Base-by-base conservation (phyloP, 2,888 invertebrate species). In the Tenthredo mesomela region DNA sequence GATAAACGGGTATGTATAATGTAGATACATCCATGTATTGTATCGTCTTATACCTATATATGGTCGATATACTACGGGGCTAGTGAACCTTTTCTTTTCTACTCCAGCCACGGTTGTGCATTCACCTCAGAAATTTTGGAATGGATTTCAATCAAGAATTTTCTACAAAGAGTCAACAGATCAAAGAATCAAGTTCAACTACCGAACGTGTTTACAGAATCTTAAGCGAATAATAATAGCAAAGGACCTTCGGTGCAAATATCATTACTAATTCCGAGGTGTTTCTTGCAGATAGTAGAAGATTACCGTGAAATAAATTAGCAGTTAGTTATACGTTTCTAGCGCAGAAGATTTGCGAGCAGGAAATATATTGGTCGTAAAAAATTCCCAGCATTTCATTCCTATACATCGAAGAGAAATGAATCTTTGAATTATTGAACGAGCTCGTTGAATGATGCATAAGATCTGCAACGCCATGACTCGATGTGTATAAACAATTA, bases 371-470 rank as follows among this genome's bases (percentile, higher is more conserved):
- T 73, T 12, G 40, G 71, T 73, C 40, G 21, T 43, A 43, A 25
- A 21, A 43, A 73, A 43, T 21, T 12, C 9, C 43, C 43, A 73
- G n/a, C 33, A 6, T 33, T 73, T 40, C 21, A 43, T 73, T 21
- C 37, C 21, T 73, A 7, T 29, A 71, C 10, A 0, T 7, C 1
- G 1, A 73, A 18, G 43, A n/a, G n/a, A 21, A 25, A 40, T 10
- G n/a, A 43, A 73, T 73, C 43, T 73, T 43, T 40, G 71, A 73
- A 73, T 43, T 43, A 73, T 73, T 33, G 70, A 70, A 70, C 70
- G n/a, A 29, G 9, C 70, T 70, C 33, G 70, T 70, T 73, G 71
- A 73, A 73, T 12, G 2, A 37, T 40, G n/a, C 43, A n/a, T 43
- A 43, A 43, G 21, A 73, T 43, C 43, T 12, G n/a, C 25, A 43